A percentile compares a stretch with the other conserved stretches of the same genome.
Evolutionary conservation across 2,797 vertebrate species (phyloP).

Genomic region (Alca torda): DNA sequence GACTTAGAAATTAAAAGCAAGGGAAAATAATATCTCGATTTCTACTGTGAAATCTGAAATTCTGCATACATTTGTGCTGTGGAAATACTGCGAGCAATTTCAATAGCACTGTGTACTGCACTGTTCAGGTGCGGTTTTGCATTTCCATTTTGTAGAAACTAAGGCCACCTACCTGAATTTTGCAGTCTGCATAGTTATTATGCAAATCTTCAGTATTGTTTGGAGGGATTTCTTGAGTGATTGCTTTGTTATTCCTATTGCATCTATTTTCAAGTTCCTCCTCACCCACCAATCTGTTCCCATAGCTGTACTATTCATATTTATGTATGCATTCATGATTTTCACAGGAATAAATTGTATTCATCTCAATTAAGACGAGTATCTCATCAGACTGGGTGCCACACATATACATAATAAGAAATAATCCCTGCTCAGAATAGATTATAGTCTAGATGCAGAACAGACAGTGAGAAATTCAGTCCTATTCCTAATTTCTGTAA

Average conservation of each 20-base stretch:
- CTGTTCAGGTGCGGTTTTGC: background rate
- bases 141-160: background rate
- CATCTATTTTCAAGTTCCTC: background rate
- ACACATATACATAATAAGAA: background rate
- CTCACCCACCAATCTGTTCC: background rate
- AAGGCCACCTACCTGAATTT: background rate
- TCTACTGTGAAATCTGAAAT: background rate
- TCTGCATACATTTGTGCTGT: background rate
- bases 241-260: conserved; percentile 15
- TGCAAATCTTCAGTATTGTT: background rate
- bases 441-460: background rate
- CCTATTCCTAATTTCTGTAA: background rate
- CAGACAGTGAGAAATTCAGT: background rate
- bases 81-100: background rate
- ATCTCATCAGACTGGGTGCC: background rate
- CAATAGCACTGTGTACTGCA: background rate
- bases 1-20: background rate
- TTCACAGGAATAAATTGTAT: conserved; percentile 2
- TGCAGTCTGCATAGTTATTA: background rate
- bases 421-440: background rate
- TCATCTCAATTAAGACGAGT: background rate
- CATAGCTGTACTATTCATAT: background rate
- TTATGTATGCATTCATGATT: background rate
- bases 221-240: background rate
- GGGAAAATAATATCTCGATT: background rate